Evolutionary conservation across 2,113 vertebrate genomes (phyloP).

Genomic region (Hemicordylus capensis): DNA sequence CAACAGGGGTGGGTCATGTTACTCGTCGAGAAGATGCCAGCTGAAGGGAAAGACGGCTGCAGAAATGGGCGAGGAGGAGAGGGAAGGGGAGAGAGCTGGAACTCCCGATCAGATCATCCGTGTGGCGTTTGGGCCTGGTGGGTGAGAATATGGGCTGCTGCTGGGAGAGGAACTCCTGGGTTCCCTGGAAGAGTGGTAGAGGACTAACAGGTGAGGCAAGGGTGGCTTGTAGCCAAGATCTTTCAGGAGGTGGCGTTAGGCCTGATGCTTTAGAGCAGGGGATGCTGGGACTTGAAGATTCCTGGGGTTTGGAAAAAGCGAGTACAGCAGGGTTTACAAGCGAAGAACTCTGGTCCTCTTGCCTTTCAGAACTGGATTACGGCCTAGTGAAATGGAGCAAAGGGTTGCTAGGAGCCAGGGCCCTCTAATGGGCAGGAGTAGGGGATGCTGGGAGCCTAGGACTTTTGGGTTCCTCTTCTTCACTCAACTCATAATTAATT

Average conservation of each 20-base stretch:
- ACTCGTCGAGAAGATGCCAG: not conserved
- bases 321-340: not conserved
- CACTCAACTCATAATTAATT: too few relatives aligned
- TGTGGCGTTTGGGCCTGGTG: too few relatives aligned
- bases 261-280: not conserved
- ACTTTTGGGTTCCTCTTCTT: too few relatives aligned
- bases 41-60: not conserved
- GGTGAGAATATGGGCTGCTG: not conserved
- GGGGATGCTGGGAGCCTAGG: not conserved
- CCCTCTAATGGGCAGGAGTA: not conserved
- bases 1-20: constrained; percentile 23
- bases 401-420: not conserved
- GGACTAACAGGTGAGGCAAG: too few relatives aligned
- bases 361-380: not conserved
- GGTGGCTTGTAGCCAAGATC: too few relatives aligned
- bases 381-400: not conserved
- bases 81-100: not conserved
- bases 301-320: too few relatives aligned
- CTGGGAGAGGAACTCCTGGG: not conserved
- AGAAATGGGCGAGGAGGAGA: too few relatives aligned
- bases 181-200: not conserved
- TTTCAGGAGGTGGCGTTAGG: not conserved
- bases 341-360: not conserved
- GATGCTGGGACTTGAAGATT: not conserved
- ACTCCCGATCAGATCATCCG: not conserved